Evolutionary conservation across 2,888 invertebrate genomes (phyloP), one percentile per base, ranked within the genome.

Genomic region (Drosophila eohydei): DNA sequence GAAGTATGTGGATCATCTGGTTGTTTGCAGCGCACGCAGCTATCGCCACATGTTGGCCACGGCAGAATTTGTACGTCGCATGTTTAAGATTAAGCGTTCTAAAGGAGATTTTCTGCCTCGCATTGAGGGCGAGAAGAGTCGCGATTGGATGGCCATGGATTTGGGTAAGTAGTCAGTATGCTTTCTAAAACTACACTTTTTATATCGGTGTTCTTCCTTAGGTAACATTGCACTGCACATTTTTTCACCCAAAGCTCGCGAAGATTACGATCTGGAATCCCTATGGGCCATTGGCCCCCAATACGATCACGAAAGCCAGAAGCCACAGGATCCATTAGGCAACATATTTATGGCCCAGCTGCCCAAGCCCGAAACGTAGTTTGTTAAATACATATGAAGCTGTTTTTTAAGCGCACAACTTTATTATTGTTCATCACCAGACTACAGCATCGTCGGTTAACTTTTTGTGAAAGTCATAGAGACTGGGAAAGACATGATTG

Each of bases 151-250:
- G 92, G 98, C 98, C 26, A 89, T 98, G 91, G 98, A 98, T 94
- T 94, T 98, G 93, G 97, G 97, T 96, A 94, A 14, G 71, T 56
- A n/a, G 0, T 21, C 44, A 14, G 2, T 3, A 28, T 21, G 7
- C 14, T 16, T 2, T 5, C 2, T 4, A n/a, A 40, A 21, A 16
- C 5, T 14, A 26, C 9, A 6, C 4, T 0, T 28, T 16, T 14
- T 7, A 11, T 3, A 12, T 4, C 0, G 2, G 16, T 11, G 5
- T 0, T 16, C 3, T 43, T 21, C 21, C 21, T 28, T 93, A 97
- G 98, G 97, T 72, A 98, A 98, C 91, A 98, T 98, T 85, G 97
- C 97, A 5, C 93, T 99, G 38, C 98, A 99, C 90, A 95, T 99
- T 79, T 97, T 98, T 92, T 95, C 96, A 36, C 94, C 94, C 12